Evolutionary conservation across 35 echinoderm and acorn worm species (phyloP), one percentile per base, ranked within the genome.

Genomic region (Anneissia japonica): DNA sequence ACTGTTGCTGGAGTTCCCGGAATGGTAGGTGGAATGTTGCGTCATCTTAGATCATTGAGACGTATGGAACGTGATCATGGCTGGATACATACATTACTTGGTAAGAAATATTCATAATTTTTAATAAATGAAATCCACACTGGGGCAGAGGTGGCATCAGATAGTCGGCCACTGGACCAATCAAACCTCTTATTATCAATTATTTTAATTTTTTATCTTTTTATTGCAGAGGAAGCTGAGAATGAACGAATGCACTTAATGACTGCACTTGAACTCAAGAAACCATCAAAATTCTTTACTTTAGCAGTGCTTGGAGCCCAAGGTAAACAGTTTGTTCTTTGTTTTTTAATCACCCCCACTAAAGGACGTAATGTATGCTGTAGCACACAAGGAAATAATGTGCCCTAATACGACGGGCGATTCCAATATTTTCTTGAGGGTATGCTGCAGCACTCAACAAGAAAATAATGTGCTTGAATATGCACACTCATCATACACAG

Each of bases 191-290:
- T 82, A 39, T 36, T 40, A 38, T 7, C 31, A 82, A 38, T 34
- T 10, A 21, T 39, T 74, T 72, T 34, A 75, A 23, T 33, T 55
- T 32, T 82, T 21, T 46, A 17, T 39, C 43, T 75, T 77, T 80
- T 33, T 84, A 72, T 28, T 74, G 7, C 37, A 97, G 94, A 97
- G 91, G 94, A 97, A 79, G 94, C 94, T 26, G 94, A 97, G 80
- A 97, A 97, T 90, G 94, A 97, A 56, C 79, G 94, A 32, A 97
- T 97, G 94, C 94, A 97, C 85, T 64, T 97, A 31, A 97, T 97
- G 83, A 92, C 91, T 46, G 94, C 94, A 28, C 73, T 97, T 28
- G 86, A 93, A 79, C 74, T 97, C 19, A 97, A 84, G 64, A 75
- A 97, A 14, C 90, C 94, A 3, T 40, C 72, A 31, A 34, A 55